phyloP scores from a whole-genome alignment of 2,113 vertebrate species.

The Prochilodus magdalenae region DNA sequence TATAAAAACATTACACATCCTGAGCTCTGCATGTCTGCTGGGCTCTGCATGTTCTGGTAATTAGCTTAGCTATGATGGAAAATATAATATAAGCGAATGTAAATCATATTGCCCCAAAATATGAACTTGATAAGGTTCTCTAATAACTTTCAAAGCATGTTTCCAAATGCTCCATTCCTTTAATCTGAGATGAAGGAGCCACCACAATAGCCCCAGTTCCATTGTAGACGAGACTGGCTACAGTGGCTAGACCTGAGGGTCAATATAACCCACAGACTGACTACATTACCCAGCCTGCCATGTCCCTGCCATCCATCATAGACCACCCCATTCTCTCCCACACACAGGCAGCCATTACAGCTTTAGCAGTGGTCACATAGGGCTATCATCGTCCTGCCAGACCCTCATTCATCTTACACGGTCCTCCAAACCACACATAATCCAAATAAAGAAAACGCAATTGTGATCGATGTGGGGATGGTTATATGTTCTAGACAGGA shows the following conservation, averaged over 20 bases:
- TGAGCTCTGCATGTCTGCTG: too few species aligned
- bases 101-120: too few species aligned
- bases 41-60: too few species aligned
- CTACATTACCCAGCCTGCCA: slow-evolving; percentile 20
- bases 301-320: slow-evolving; percentile 37
- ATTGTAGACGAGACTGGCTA: not conserved
- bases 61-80: too few species aligned
- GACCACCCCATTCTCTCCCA: not conserved
- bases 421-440: slow-evolving; percentile 24
- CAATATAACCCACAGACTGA: slow-evolving; percentile 21
- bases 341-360: slow-evolving; percentile 16
- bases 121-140: not conserved
- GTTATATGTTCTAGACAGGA: not conserved
- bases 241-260: not conserved
- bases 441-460: not conserved
- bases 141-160: too few species aligned
- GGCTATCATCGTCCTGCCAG: slow-evolving; percentile 1
- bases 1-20: too few species aligned
- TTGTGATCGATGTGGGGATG: slow-evolving; percentile 21
- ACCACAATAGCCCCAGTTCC: not conserved
- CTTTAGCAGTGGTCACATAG: not conserved
- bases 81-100: too few species aligned
- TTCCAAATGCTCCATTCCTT: not conserved
- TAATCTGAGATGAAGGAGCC: not conserved
- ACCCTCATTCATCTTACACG: slow-evolving; percentile 22